These are phyloP conservation scores for Malurus cyaneus DNA, from an alignment of 2,113 vertebrate species.

Conservation along the genomic window DNA sequence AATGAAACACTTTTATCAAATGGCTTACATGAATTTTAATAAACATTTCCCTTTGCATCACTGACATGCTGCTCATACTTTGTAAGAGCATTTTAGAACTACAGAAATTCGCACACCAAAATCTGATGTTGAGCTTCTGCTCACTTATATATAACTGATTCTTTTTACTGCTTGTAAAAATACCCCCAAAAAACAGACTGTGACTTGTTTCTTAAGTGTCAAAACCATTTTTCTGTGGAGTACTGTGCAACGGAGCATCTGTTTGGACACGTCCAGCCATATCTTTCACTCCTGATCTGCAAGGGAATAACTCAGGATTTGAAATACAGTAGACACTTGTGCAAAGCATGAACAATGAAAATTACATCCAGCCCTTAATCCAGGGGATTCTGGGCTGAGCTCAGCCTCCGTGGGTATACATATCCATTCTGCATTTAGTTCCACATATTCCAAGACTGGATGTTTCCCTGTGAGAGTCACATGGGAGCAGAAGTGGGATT, in stretches of 20 bases:
- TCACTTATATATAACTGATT: neutral
- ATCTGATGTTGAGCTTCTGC: neutral
- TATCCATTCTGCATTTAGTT: slow-evolving; percentile 39
- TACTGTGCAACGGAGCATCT: neutral
- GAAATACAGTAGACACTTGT: slow-evolving; percentile 46
- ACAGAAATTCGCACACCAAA: neutral
- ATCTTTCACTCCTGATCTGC: slow-evolving; percentile 11
- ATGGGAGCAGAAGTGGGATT: slow-evolving; percentile 27
- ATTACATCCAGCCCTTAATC: slow-evolving; percentile 51
- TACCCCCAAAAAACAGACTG: neutral
- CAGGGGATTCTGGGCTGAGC: slow-evolving; percentile 37
- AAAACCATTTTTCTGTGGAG: neutral
- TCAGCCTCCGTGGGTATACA: neutral
- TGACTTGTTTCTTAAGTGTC: neutral
- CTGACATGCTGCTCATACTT: neutral
- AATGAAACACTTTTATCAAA: neutral
- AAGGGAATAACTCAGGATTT: slow-evolving; percentile 28
- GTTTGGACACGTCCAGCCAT: neutral
- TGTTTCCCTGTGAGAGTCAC: neutral
- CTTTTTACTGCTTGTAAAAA: neutral
- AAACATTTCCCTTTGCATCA: neutral
- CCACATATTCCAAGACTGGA: slow-evolving; percentile 1
- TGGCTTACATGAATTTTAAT: neutral
- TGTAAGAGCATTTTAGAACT: neutral
- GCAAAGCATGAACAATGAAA: slow-evolving; percentile 45